A percentile compares a stretch with the other conserved stretches of the same genome.
phyloP scores from a whole-genome alignment of 1,140 invertebrate genomes.

The Chelonus insularis region DNA sequence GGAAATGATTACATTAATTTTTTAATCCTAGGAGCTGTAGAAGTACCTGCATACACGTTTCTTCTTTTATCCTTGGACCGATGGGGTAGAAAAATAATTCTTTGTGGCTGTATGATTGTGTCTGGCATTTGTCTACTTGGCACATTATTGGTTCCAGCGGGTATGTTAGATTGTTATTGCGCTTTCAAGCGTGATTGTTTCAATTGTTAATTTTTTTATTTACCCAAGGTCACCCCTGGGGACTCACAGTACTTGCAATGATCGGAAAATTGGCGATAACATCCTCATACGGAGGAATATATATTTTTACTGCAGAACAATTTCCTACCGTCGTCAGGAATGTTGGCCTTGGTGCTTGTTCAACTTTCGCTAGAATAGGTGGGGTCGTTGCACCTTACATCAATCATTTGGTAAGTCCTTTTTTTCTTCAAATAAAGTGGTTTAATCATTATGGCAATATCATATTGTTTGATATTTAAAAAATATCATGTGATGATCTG shows the following conservation, averaged over 20 bases:
- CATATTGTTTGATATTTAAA: too few species aligned
- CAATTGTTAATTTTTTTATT: conserved; percentile 12
- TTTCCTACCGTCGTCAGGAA: conserved; percentile 84
- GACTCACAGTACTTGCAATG: conserved; percentile 74
- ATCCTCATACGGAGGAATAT: conserved; percentile 77
- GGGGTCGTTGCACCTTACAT: conserved; percentile 77
- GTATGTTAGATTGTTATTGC: conserved; percentile 44
- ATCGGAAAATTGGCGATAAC: conserved; percentile 82
- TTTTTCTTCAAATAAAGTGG: not conserved
- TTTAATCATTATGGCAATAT: too few species aligned
- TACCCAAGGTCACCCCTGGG: conserved; percentile 62
- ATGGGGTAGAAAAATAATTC: conserved; percentile 71
- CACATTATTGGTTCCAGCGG: conserved; percentile 64
- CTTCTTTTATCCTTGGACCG: conserved; percentile 71
- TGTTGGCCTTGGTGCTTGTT: conserved; percentile 75
- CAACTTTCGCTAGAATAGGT: conserved; percentile 76
- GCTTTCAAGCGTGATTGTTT: not conserved
- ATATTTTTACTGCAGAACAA: conserved; percentile 80
- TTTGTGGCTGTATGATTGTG: conserved; percentile 72
- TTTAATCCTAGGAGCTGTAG: conserved; percentile 73
- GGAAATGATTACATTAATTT: conserved; percentile 78
- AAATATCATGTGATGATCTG: too few species aligned
- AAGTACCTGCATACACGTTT: conserved; percentile 75
- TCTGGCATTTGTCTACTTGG: conserved; percentile 67
- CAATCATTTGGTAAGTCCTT: conserved; percentile 62